phyloP scores from a whole-genome alignment of 2,888 invertebrate genomes.

The Pyrgus malvae region DNA sequence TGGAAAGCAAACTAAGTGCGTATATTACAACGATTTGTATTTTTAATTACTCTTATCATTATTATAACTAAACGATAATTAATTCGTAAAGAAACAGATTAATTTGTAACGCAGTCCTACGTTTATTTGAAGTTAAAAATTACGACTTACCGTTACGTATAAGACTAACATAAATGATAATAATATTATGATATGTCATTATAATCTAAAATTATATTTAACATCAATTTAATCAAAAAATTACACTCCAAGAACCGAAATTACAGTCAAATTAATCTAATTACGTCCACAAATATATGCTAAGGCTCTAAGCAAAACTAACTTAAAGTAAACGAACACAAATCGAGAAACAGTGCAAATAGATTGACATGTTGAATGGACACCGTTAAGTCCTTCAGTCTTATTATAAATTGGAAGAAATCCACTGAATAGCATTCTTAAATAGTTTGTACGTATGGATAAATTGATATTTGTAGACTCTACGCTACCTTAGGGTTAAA shows the following conservation, averaged over 20 bases:
- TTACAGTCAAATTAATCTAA: conserved; percentile 4
- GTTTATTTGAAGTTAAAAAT: too few species aligned
- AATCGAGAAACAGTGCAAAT: conserved; percentile 30
- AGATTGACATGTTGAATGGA: conserved; percentile 34
- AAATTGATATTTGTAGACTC: conserved; percentile 1
- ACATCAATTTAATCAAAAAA: neutral
- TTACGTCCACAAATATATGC: neutral
- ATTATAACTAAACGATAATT: too few species aligned
- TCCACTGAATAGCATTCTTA: conserved; percentile 39
- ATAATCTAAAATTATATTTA: neutral
- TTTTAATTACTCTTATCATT: too few species aligned
- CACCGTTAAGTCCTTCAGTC: conserved; percentile 52
- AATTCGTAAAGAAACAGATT: too few species aligned
- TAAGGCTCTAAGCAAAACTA: conserved; percentile 2
- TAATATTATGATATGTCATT: too few species aligned
- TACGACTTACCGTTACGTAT: too few species aligned
- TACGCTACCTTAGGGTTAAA: conserved; percentile 12
- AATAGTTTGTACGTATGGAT: conserved; percentile 51
- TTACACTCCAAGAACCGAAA: too few species aligned
- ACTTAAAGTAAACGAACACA: conserved; percentile 42
- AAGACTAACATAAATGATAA: too few species aligned
- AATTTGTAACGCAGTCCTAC: neutral
- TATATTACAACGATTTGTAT: too few species aligned
- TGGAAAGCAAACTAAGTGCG: neutral
- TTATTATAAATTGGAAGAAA: conserved; percentile 45